Conservation (phyloP, 2,888 invertebrate genomes). For the Zhuqinia jingwanae region DNA sequence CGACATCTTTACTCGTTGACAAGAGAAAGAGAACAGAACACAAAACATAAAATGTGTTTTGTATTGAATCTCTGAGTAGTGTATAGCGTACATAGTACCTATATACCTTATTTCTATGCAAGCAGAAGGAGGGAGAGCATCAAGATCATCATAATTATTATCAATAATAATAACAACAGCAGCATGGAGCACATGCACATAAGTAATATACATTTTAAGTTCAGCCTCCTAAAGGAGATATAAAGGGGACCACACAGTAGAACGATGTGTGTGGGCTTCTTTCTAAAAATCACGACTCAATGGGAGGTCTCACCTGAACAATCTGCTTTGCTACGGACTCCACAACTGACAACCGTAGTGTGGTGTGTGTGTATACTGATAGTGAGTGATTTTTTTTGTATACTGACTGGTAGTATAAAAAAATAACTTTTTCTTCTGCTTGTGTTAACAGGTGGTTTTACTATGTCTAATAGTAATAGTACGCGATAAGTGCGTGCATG, state of each 20-base stretch:
- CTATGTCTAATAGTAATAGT: constrained; percentile 41
- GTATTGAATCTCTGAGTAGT: constrained; percentile 34
- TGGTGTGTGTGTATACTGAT: not conserved
- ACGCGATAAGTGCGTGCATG: constrained; percentile 15
- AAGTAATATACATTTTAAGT: constrained; percentile 55
- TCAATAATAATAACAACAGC: constrained; percentile 52
- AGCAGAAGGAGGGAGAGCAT: constrained; percentile 32
- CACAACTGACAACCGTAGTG: constrained; percentile 18
- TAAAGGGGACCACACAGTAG: constrained; percentile 76
- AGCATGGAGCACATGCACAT: constrained; percentile 68
- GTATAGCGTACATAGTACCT: not conserved
- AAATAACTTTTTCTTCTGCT: constrained; percentile 60
- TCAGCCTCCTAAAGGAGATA: constrained; percentile 62
- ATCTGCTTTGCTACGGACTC: constrained; percentile 63
- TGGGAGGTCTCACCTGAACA: constrained; percentile 76
- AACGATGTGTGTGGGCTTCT: constrained; percentile 76
- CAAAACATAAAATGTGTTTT: constrained; percentile 22
- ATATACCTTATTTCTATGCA: not conserved
- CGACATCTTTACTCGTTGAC: constrained; percentile 18
- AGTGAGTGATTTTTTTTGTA: too few species aligned
- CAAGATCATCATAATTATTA: constrained; percentile 56
- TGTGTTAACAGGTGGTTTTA: constrained; percentile 75
- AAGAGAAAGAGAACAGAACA: constrained; percentile 34
- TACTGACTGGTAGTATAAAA: constrained; percentile 20
- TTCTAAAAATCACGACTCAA: constrained; percentile 76